Conservation (phyloP, 2,113 vertebrate species). For the Cromileptes altivelis region DNA sequence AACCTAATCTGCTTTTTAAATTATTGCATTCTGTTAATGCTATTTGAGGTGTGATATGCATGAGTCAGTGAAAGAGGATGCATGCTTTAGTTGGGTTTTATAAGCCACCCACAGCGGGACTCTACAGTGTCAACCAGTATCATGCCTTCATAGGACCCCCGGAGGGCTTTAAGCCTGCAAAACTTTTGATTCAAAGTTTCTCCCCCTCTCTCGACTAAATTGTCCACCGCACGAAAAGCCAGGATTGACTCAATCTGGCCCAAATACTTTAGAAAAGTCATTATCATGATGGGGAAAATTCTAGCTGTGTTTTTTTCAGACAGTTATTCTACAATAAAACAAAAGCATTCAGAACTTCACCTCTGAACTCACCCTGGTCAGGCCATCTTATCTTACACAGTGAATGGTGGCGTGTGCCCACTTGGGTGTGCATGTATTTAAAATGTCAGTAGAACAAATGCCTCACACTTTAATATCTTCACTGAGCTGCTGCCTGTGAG, state of each 20-base stretch:
- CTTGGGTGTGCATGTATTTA: constrained; percentile 14
- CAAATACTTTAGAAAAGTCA: constrained; percentile 22
- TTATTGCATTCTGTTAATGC: background rate
- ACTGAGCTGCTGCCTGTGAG: background rate
- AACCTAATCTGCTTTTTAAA: constrained; percentile 14
- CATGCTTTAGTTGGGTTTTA: background rate
- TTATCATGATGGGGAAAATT: constrained; percentile 19
- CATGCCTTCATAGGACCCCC: no score
- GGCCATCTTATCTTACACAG: constrained; percentile 23
- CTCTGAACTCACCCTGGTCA: constrained; percentile 10
- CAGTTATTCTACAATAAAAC: constrained; percentile 34
- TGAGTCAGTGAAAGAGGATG: background rate
- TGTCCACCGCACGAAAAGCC: constrained; percentile 17
- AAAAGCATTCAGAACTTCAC: constrained; percentile 18
- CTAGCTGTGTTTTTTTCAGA: background rate
- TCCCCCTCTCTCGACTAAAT: background rate
- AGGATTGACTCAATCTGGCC: background rate
- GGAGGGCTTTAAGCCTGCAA: background rate
- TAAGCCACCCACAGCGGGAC: background rate
- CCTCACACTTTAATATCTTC: constrained; percentile 13
- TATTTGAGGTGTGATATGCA: background rate
- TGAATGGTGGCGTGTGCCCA: background rate
- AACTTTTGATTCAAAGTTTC: background rate
- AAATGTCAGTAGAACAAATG: constrained; percentile 36
- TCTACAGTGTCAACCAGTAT: background rate